Base-by-base conservation (phyloP, 2,797 vertebrate species). In the Gymnodraco acuticeps region DNA sequence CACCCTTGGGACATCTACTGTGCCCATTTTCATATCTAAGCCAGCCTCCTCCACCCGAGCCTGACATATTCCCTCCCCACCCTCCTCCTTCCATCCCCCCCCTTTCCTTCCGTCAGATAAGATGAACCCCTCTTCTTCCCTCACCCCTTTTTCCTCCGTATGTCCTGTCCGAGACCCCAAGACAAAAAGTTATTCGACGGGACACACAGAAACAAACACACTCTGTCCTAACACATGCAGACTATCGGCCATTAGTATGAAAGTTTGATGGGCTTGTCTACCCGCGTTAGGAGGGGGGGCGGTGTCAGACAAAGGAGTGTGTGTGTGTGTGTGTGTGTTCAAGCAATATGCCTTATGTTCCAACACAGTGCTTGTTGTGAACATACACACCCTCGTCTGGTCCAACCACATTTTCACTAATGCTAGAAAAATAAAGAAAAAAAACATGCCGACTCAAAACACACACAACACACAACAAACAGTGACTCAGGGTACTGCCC, bases 181-280 rank as follows among this genome's bases (percentile, higher is more conserved):
- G 33, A 38, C 33, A 38, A 38, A 38, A 38, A 38, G 33, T 38
- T 38, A 38, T 9, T 38, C 6, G 33, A 38, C 33, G 33, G 8
- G 33, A 38, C 33, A 38, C 7, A 33, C 33, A 8, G 33, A 33
- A 33, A 33, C 33, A 9, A 27, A 27, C 33, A 38, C 33, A 23
- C 59, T 15, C 60, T 27, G 67, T 59, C 76, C 71, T 73, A 76
- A 86, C 77, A 80, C 84, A 85, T 77, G 68, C 86, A 92, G 82
- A 88, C 83, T 75, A 85, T 83, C 56, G 70, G 75, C 91, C 91
- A 93, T 94, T 94, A 93, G 85, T 88, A 94, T 94, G 77, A 94
- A 95, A 94, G 89, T 93, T 94, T 94, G 90, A 93, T 94, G 88
- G 88, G 84, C 76, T 84, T 82, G 90, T 90, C 88, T 81, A 54